These are phyloP conservation scores for Helicorthomorpha holstii DNA, from an alignment of 1,140 invertebrate genomes.

Conservation along the genomic window DNA sequence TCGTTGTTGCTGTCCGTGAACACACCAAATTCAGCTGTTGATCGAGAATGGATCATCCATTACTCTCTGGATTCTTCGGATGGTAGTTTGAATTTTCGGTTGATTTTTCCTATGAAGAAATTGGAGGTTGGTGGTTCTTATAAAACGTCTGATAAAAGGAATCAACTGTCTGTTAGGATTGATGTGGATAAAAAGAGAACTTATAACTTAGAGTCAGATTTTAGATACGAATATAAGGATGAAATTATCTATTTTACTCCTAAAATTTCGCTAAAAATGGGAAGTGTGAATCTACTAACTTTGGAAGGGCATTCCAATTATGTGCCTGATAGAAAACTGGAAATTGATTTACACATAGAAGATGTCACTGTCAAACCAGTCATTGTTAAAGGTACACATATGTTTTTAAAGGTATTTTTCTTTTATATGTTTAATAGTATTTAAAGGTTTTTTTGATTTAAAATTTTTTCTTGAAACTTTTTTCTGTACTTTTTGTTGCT, in stretches of 20 bases:
- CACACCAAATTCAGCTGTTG: neutral
- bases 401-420: too few species aligned
- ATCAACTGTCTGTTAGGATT: neutral
- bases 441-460: too few species aligned
- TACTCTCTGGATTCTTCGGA: neutral
- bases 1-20: neutral
- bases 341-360: neutral
- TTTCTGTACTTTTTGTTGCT: too few species aligned
- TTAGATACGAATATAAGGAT: neutral
- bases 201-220: neutral
- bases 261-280: neutral
- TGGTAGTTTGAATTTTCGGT: neutral
- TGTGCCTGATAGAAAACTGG: neutral
- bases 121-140: neutral
- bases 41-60: neutral
- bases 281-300: neutral
- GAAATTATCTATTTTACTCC: neutral
- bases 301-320: neutral
- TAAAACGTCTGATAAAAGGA: neutral
- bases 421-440: too few species aligned
- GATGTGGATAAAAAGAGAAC: neutral
- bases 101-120: neutral
- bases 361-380: neutral
- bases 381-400: neutral
- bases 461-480: too few species aligned